Evolutionary conservation across 2,797 vertebrate genomes (phyloP).

Genomic region (Sciurus vulgaris): DNA sequence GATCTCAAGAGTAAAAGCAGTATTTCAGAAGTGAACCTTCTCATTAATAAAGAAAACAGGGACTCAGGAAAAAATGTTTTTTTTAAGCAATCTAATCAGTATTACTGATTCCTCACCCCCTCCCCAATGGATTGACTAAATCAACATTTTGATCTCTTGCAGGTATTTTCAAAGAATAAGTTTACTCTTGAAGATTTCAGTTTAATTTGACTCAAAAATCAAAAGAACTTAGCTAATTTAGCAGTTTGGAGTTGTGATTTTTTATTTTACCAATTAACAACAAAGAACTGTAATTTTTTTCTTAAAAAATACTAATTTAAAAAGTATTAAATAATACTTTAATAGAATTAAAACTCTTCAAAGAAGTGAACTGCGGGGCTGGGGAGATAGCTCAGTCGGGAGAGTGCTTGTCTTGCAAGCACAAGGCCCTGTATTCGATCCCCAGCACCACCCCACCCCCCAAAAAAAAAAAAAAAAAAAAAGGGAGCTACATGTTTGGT

Average conservation of each 20-base stretch:
- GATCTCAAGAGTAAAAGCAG: conserved; percentile 62
- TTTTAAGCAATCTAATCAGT: not conserved
- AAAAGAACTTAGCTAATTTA: conserved; percentile 49
- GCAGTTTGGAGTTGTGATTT: conserved; percentile 1
- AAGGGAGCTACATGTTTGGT: not conserved
- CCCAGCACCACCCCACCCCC: no score
- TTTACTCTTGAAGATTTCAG: not conserved
- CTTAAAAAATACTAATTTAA: conserved; percentile 36
- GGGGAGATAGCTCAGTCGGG: no score
- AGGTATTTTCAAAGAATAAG: conserved; percentile 22
- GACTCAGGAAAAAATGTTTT: conserved; percentile 8
- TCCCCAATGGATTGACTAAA: not conserved
- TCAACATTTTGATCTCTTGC: not conserved
- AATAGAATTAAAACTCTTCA: not conserved
- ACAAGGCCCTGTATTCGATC: no score
- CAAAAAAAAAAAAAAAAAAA: no score
- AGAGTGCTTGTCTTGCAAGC: no score
- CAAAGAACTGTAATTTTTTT: not conserved
- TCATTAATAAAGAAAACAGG: not conserved
- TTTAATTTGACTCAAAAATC: conserved; percentile 54
- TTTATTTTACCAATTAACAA: conserved; percentile 39
- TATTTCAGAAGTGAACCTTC: conserved; percentile 49
- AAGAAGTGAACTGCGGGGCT: not conserved
- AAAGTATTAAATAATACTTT: not conserved
- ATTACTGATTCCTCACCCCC: not conserved